Base-by-base conservation (phyloP, 2,888 invertebrate genomes). In the Uropetala carovei region DNA sequence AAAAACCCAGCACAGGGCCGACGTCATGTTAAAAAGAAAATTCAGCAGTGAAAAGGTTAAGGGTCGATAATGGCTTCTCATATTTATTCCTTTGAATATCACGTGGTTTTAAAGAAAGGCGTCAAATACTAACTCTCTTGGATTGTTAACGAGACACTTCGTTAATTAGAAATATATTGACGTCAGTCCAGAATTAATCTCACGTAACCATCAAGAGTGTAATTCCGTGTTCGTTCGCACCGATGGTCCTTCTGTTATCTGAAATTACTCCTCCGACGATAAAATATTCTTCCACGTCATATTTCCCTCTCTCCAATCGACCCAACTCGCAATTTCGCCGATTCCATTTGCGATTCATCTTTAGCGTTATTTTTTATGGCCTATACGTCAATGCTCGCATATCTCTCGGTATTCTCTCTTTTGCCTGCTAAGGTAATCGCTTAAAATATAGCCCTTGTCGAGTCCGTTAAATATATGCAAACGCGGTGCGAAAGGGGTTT, bases 11-110 rank as follows among this genome's bases (percentile, higher is more conserved):
- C n/a, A n/a, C n/a, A n/a, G n/a, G n/a, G n/a, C n/a, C n/a, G n/a
- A n/a, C n/a, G n/a, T n/a, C n/a, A n/a, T n/a, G n/a, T n/a, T n/a
- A n/a, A n/a, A n/a, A n/a, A n/a, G n/a, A n/a, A n/a, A n/a, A n/a
- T n/a, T n/a, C n/a, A n/a, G n/a, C n/a, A n/a, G n/a, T n/a, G n/a
- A n/a, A n/a, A n/a, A n/a, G n/a, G n/a, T n/a, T n/a, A n/a, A n/a
- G n/a, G n/a, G n/a, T n/a, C n/a, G n/a, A n/a, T 75, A 75, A 75
- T 27, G 75, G 75, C 75, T 75, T 75, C 75, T 27, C 22, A 75
- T 75, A 75, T 43, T 43, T 75, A 75, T 75, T 75, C 75, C 16
- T 22, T 27, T 16, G 75, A 22, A 22, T n/a, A 75, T 75, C 22
- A 11, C n/a, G n/a, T 16, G 75, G 22, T 43, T 27, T 75, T 27